These are phyloP conservation scores for Polietes domitor DNA, from an alignment of 2,888 invertebrate genomes.

Conservation along the genomic window DNA sequence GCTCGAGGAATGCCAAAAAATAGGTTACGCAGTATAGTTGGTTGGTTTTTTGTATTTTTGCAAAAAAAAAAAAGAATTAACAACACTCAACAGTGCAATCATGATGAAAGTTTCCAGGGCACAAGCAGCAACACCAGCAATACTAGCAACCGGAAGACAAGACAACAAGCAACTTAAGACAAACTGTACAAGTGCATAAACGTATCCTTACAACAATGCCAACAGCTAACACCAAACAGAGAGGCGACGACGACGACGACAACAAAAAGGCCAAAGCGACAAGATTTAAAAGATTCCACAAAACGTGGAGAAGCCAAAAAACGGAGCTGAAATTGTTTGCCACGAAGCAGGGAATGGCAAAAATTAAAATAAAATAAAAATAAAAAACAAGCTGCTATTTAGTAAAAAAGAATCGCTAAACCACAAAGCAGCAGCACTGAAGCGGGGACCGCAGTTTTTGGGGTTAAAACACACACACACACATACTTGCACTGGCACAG, in stretches of 20 bases:
- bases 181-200: not conserved
- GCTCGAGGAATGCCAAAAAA: not conserved
- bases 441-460: constrained; percentile 49
- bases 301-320: not conserved
- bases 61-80: constrained; percentile 2
- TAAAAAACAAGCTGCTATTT: constrained; percentile 8
- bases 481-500: no score
- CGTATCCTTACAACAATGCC: constrained; percentile 1
- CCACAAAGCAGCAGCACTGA: constrained; percentile 1
- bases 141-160: constrained; percentile 29
- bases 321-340: not conserved
- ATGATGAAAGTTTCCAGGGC: constrained; percentile 33
- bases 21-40: constrained; percentile 41
- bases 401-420: constrained; percentile 2
- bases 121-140: constrained; percentile 5
- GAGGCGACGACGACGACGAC: not conserved
- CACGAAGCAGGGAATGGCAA: not conserved
- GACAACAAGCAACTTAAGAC: constrained; percentile 14
- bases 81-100: constrained; percentile 37
- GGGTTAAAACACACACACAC: constrained; percentile 3
- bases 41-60: not conserved
- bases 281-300: constrained; percentile 8
- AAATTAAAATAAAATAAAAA: constrained; percentile 14
- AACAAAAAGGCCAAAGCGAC: not conserved
- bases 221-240: not conserved